Base-by-base conservation (phyloP, 2,888 invertebrate species). In the Scaptomyza polygonia region DNA sequence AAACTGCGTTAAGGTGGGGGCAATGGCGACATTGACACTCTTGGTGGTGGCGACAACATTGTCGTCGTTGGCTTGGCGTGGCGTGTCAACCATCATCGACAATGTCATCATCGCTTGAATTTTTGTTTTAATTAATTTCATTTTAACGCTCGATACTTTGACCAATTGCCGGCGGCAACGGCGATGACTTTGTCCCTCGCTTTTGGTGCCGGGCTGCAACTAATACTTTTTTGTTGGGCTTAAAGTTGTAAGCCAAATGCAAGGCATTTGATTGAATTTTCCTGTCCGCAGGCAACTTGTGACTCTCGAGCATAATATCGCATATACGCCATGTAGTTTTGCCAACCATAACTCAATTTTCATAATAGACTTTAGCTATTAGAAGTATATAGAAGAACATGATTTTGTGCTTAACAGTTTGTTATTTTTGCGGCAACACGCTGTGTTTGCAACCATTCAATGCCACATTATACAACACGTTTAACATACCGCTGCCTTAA, bases 91-190 rank as follows among this genome's bases (percentile, higher is more conserved):
- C 36, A 55, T 39, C 74, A 62, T 70, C 64, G 64, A 70, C 71
- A 70, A 12, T 64, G 69, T 62, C 69, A 72, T 72, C 82, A 79
- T 57, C 62, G 40, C 39, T 43, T 36, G 52, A 61, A 69, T 63
- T 73, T 83, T 80, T 63, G 77, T 51, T 79, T 87, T 86, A 83
- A 88, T 83, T 86, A 83, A 83, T 87, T 82, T 82, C 59, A 67
- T 86, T 82, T 79, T 66, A 62, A 71, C 77, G 76, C 69, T 55
- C 40, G 43, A 54, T 54, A 43, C 68, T 43, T 54, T 49, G 64
- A 56, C 64, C 57, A 75, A 72, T 49, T 48, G 56, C 73, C 66
- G 11, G 56, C 21, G 51, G 49, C 54, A 18, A 11, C 42, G 39
- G 21, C n/a, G n/a, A 16, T 51, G 65, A 61, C 34, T 14, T 25